Conservation (phyloP, 2,797 vertebrate genomes). For the Fistularia commersonii region DNA sequence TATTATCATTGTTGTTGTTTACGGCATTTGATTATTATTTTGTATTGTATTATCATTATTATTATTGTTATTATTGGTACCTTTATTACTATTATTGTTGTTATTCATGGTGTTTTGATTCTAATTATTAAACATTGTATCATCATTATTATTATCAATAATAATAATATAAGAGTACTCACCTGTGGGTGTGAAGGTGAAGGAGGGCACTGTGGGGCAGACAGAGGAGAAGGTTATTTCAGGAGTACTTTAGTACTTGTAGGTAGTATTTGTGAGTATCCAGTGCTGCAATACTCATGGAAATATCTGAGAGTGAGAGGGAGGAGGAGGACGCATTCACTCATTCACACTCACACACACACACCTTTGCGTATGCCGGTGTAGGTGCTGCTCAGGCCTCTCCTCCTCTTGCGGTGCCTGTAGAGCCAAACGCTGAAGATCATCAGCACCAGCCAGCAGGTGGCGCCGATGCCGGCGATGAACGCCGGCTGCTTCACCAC, state of each 20-base stretch:
- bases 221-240: too few species aligned
- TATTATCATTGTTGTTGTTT: too few species aligned
- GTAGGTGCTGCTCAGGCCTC: constrained; percentile 89
- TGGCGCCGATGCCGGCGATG: constrained; percentile 94
- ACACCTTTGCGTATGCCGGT: constrained; percentile 96
- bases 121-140: too few species aligned
- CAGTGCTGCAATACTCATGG: too few species aligned
- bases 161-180: constrained; percentile 38
- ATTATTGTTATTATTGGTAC: too few species aligned
- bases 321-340: constrained; percentile 6
- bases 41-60: too few species aligned
- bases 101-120: too few species aligned
- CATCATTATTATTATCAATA: too few species aligned
- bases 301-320: too few species aligned
- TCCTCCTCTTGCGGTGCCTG: constrained; percentile 93
- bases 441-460: constrained; percentile 97
- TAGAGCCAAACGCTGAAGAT: constrained; percentile 98
- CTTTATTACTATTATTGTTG: too few species aligned
- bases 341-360: constrained; percentile 10
- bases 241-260: not conserved
- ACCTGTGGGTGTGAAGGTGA: constrained; percentile 98
- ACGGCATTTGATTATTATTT: too few species aligned
- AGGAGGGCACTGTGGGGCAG: constrained; percentile 86
- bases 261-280: not conserved
- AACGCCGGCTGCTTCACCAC: constrained; percentile 95